phyloP scores from a whole-genome alignment of 2,113 vertebrate species.

The Recurvirostra avosetta region DNA sequence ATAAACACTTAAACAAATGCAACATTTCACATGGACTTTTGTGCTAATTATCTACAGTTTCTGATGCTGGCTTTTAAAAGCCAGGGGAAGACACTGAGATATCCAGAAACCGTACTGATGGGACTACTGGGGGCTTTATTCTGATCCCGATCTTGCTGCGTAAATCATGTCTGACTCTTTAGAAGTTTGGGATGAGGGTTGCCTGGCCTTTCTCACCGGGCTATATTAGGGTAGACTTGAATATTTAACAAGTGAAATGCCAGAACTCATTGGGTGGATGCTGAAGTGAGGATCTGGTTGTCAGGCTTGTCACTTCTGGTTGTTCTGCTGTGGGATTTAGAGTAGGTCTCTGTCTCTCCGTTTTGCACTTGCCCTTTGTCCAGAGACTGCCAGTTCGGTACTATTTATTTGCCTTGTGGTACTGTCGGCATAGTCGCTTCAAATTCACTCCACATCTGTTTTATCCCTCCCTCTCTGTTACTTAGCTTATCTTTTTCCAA shows the following conservation, averaged over 20 bases:
- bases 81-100: not conserved
- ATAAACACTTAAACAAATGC: conserved; percentile 66
- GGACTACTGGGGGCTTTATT: not conserved
- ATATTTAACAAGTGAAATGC: not conserved
- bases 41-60: conserved; percentile 52
- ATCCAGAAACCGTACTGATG: not conserved
- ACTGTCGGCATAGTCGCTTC: not conserved
- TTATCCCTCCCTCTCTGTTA: not conserved
- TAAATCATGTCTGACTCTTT: not conserved
- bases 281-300: not conserved
- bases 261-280: not conserved
- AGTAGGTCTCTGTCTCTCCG: not conserved
- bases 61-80: conserved; percentile 41
- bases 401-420: not conserved
- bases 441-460: not conserved
- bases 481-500: not conserved
- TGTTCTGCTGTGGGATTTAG: not conserved
- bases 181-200: not conserved
- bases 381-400: not conserved
- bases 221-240: not conserved
- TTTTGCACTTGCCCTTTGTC: not conserved
- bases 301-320: not conserved
- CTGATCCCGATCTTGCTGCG: not conserved
- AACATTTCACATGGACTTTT: conserved; percentile 43
- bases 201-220: not conserved